Percentiles rank a stretch among this genome's conserved stretches.
Conservation (phyloP, 2,888 invertebrate genomes). For the Liopterus haemorrhoidalis region DNA sequence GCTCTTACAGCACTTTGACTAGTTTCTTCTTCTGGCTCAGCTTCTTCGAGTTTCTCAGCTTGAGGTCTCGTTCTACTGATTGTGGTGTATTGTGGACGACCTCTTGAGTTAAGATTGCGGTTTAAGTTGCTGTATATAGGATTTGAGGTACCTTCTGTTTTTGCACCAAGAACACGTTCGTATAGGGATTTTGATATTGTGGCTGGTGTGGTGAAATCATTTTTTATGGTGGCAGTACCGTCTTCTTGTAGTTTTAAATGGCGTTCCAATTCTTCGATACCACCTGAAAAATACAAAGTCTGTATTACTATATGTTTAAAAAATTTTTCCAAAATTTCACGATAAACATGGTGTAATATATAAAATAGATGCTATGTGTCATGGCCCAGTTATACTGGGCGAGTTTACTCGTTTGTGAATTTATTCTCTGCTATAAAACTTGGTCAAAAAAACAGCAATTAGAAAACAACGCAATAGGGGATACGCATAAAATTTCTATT, state of each 20-base stretch:
- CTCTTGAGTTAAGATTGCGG: constrained; percentile 54
- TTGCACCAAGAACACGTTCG: constrained; percentile 59
- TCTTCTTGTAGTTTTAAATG: constrained; percentile 58
- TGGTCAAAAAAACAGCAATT: no score
- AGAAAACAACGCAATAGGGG: no score
- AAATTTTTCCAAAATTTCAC: no score
- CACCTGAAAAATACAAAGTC: constrained; percentile 53
- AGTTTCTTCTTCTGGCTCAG: constrained; percentile 35
- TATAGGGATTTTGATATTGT: constrained; percentile 70
- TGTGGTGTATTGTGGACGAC: constrained; percentile 45
- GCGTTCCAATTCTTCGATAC: constrained; percentile 79
- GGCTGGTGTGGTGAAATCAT: constrained; percentile 54
- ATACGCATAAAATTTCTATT: no score
- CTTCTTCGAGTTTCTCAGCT: constrained; percentile 33
- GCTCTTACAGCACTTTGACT: constrained; percentile 37
- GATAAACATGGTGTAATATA: no score
- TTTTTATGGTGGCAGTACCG: constrained; percentile 45
- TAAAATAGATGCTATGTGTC: no score
- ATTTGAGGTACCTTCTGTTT: constrained; percentile 6
- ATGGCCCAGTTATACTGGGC: no score
- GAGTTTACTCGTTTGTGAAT: no score
- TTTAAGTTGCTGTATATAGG: constrained; percentile 41
- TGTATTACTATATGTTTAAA: no score
- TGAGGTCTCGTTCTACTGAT: constrained; percentile 37
- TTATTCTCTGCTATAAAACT: no score